Percentiles rank a stretch among this genome's conserved stretches.
phyloP scores from a whole-genome alignment of 2,113 vertebrate species.

The Epinephelus lanceolatus region DNA sequence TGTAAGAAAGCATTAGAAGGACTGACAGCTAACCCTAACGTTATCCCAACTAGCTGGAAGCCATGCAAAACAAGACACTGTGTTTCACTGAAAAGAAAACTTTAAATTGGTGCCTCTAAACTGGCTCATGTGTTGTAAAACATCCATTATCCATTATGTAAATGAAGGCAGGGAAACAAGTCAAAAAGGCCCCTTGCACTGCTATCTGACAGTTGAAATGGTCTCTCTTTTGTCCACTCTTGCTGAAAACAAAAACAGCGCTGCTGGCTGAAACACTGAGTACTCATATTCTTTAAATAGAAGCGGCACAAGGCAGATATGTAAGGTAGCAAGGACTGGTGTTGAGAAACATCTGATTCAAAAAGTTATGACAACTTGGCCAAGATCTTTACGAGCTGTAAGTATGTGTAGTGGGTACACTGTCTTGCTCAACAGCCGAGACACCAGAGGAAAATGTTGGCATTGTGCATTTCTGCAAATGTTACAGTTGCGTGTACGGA shows the following conservation, averaged over 20 bases:
- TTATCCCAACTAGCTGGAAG: not conserved
- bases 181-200: not conserved
- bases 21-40: slow-evolving; percentile 2
- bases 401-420: not conserved
- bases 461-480: too few relatives aligned
- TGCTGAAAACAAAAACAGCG: not conserved
- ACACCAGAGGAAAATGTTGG: too few relatives aligned
- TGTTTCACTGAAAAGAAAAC: not conserved
- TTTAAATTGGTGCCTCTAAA: not conserved
- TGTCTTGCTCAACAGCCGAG: not conserved
- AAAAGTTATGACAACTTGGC: slow-evolving; percentile 3
- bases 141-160: not conserved
- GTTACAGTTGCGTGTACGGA: too few relatives aligned
- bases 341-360: not conserved
- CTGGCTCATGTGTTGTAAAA: not conserved
- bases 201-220: not conserved
- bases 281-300: not conserved
- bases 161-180: not conserved
- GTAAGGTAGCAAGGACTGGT: not conserved
- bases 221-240: not conserved
- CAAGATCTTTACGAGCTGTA: not conserved
- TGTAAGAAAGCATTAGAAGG: slow-evolving; percentile 1
- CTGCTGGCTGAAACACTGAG: not conserved
- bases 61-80: not conserved
- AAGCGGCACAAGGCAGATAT: not conserved